A percentile compares a stretch with the other conserved stretches of the same genome.
Evolutionary conservation across 2,888 invertebrate genomes (phyloP).

Genomic region (Drosophila nigricruria): DNA sequence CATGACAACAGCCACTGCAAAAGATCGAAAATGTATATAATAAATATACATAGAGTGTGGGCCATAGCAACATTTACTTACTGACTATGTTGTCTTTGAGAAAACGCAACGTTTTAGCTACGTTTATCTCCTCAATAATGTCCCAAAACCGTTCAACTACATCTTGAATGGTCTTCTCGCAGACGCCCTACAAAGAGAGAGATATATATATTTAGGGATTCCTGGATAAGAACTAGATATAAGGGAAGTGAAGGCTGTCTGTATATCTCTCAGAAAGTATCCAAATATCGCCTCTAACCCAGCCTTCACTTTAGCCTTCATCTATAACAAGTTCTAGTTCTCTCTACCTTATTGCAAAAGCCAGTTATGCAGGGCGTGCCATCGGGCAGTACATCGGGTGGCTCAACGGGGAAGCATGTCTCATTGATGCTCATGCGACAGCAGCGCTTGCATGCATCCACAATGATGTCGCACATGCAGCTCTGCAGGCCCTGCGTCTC

Average conservation of each 20-base stretch:
- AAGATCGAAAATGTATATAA: neutral
- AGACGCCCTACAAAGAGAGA: slow-evolving; percentile 90
- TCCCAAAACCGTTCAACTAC: slow-evolving; percentile 98
- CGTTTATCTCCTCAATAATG: slow-evolving; percentile 98
- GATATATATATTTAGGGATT: neutral
- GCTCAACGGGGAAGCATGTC: slow-evolving; percentile 95
- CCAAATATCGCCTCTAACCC: neutral
- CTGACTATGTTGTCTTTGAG: slow-evolving; percentile 97
- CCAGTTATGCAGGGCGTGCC: slow-evolving; percentile 98
- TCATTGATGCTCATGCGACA: slow-evolving; percentile 96
- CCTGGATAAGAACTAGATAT: neutral
- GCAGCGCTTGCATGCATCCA: slow-evolving; percentile 96
- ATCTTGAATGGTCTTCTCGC: slow-evolving; percentile 97
- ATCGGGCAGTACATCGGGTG: slow-evolving; percentile 94
- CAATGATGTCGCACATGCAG: slow-evolving; percentile 98
- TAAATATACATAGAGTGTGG: no score
- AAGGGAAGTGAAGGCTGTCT: neutral
- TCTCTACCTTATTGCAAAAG: slow-evolving; percentile 94
- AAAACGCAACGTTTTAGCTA: slow-evolving; percentile 95
- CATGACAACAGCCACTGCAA: slow-evolving; percentile 90
- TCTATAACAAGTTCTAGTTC: neutral
- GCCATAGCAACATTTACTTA: no score
- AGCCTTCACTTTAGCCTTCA: no score
- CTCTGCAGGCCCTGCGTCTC: slow-evolving; percentile 96
- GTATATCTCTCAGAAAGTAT: slow-evolving; percentile 18